Conservation (phyloP, 2,888 invertebrate genomes). For the Noctua janthina region DNA sequence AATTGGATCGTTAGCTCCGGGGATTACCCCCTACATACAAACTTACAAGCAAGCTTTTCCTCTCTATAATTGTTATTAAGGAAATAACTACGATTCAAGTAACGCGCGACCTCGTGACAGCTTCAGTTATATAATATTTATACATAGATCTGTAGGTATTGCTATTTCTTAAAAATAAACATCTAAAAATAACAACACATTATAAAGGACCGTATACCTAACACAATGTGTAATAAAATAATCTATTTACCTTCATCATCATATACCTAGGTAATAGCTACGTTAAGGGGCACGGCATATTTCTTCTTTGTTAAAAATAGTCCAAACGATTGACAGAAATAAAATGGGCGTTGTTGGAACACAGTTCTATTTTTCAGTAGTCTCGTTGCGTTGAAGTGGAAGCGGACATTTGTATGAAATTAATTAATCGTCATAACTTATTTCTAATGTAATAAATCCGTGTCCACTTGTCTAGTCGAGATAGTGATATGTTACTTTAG, state of each 20-base stretch:
- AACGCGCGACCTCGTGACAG: not conserved
- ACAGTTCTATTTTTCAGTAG: conserved; percentile 27
- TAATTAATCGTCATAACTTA: not conserved
- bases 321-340: conserved; percentile 60
- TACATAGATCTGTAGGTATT: not conserved
- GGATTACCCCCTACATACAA: too few relatives aligned
- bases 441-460: not conserved
- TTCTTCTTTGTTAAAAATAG: conserved; percentile 59
- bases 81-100: not conserved
- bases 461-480: not conserved
- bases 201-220: not conserved
- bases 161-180: conserved; percentile 3
- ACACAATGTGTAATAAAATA: conserved; percentile 4
- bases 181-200: not conserved
- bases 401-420: conserved; percentile 1
- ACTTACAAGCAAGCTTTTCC: too few relatives aligned
- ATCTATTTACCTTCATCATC: conserved; percentile 1
- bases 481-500: conserved; percentile 2
- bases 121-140: conserved; percentile 3
- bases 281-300: conserved; percentile 30
- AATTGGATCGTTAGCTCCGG: too few relatives aligned
- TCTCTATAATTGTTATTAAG: too few relatives aligned
- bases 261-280: not conserved
- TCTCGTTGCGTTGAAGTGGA: not conserved
- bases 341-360: conserved; percentile 48